Conservation (phyloP, 1,140 invertebrate species). For the Megalopta genalis region DNA sequence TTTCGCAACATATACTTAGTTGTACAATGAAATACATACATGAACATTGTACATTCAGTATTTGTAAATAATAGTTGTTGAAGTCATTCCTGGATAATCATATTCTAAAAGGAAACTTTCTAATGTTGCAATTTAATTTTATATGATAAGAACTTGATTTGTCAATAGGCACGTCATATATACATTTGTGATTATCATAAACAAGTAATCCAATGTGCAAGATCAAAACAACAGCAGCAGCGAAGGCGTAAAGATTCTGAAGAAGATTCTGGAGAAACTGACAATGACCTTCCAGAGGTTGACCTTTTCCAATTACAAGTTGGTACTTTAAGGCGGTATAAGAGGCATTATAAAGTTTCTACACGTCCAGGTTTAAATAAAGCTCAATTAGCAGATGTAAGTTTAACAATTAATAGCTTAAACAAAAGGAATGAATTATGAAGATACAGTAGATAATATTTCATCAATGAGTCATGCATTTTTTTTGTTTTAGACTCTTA, state of each 20-base stretch:
- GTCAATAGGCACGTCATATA: conserved; percentile 91
- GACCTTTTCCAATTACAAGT: conserved; percentile 96
- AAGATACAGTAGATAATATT: not conserved
- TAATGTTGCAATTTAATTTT: not conserved
- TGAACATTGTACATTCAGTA: not conserved
- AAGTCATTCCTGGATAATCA: not conserved
- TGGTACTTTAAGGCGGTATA: conserved; percentile 95
- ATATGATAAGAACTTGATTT: conserved; percentile 1
- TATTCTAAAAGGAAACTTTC: not conserved
- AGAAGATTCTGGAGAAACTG: conserved; percentile 93
- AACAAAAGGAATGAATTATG: not conserved
- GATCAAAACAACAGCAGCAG: conserved; percentile 85
- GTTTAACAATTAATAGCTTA: conserved; percentile 70
- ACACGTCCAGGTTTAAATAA: conserved; percentile 95
- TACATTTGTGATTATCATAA: conserved; percentile 99
- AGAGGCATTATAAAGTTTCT: conserved; percentile 94
- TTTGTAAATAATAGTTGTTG: not conserved
- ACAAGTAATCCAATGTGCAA: conserved; percentile 94
- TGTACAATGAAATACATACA: not conserved
- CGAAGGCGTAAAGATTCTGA: conserved; percentile 94
- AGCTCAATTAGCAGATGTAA: conserved; percentile 96
- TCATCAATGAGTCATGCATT: not conserved
- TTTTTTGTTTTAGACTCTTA: conserved; percentile 86
- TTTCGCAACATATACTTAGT: not conserved
- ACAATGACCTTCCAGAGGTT: conserved; percentile 93